Percentiles rank a stretch among this genome's conserved stretches.
Conservation (phyloP, 2,113 vertebrate genomes). For the Ovis canadensis region DNA sequence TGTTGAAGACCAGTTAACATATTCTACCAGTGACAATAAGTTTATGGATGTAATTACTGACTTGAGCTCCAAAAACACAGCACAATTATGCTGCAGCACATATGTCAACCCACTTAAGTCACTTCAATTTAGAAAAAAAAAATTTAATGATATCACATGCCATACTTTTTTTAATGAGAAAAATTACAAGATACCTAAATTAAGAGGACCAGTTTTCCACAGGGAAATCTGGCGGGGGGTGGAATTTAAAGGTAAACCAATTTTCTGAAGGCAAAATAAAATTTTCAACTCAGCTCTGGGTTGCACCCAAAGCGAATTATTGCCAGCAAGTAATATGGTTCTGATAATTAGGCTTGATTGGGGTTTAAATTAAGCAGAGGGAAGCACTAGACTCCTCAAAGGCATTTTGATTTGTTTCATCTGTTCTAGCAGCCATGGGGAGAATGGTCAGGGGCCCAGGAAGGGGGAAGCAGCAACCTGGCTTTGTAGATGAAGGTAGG, state of each 20-base stretch:
- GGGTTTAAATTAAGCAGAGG: slow-evolving; percentile 31
- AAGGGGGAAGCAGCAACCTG: not conserved
- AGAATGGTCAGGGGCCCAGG: not conserved
- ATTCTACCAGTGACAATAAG: slow-evolving; percentile 65
- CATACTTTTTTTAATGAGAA: slow-evolving; percentile 68
- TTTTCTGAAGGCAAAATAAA: slow-evolving; percentile 66
- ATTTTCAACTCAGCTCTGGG: slow-evolving; percentile 30
- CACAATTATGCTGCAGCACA: slow-evolving; percentile 56
- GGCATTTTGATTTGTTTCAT: not conserved
- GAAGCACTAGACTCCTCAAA: not conserved
- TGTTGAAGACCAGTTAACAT: slow-evolving; percentile 61
- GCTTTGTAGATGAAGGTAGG: not conserved
- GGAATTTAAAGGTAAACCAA: slow-evolving; percentile 51
- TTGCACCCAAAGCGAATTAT: slow-evolving; percentile 58
- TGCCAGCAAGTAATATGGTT: slow-evolving; percentile 43
- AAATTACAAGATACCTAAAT: slow-evolving; percentile 68
- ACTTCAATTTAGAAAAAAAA: slow-evolving; percentile 47
- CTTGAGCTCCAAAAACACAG: slow-evolving; percentile 55
- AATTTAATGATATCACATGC: slow-evolving; percentile 58
- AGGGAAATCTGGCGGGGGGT: not conserved
- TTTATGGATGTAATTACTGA: slow-evolving; percentile 72
- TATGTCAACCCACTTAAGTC: slow-evolving; percentile 66
- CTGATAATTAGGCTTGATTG: slow-evolving; percentile 54
- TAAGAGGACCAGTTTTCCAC: slow-evolving; percentile 51
- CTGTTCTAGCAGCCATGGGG: not conserved